Evolutionary conservation across 92 coral and sea anemone genomes (phyloP).

Genomic region (Montipora capitata): DNA sequence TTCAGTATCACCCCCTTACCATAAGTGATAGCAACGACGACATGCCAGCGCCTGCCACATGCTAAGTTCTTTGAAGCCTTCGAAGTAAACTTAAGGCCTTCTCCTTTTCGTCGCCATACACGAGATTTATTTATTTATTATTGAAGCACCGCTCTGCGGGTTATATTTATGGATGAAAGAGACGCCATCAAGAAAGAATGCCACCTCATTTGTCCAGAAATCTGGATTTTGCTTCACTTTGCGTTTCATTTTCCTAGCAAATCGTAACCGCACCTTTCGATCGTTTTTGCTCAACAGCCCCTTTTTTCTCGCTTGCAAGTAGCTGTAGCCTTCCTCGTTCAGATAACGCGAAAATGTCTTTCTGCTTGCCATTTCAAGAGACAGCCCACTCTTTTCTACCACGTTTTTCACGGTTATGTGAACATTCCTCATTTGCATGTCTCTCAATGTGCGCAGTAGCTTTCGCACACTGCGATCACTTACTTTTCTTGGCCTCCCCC

Average conservation of each 20-base stretch:
- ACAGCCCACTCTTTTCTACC: too few relatives aligned
- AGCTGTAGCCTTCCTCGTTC: too few relatives aligned
- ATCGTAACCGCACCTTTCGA: too few relatives aligned
- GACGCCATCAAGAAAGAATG: conserved; percentile 27
- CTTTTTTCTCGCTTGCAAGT: too few relatives aligned
- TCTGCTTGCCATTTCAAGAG: background rate
- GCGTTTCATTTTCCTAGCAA: too few relatives aligned
- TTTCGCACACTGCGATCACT: too few relatives aligned
- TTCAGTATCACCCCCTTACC: conserved; percentile 63
- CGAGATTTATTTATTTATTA: background rate
- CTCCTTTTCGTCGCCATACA: conserved; percentile 48
- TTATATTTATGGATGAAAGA: conserved; percentile 32
- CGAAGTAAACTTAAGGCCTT: conserved; percentile 61
- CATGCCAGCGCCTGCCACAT: conserved; percentile 66
- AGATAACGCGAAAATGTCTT: background rate
- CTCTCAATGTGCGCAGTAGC: too few relatives aligned
- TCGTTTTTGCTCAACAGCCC: too few relatives aligned
- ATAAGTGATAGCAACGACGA: conserved; percentile 69
- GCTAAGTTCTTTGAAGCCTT: conserved; percentile 76
- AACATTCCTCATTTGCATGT: too few relatives aligned
- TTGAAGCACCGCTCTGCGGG: conserved; percentile 6
- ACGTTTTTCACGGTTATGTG: too few relatives aligned
- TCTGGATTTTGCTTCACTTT: background rate
- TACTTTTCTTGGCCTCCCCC: too few relatives aligned
- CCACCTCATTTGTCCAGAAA: conserved; percentile 13